Conservation (phyloP, 2,888 invertebrate genomes). For the Oscheius onirici region DNA sequence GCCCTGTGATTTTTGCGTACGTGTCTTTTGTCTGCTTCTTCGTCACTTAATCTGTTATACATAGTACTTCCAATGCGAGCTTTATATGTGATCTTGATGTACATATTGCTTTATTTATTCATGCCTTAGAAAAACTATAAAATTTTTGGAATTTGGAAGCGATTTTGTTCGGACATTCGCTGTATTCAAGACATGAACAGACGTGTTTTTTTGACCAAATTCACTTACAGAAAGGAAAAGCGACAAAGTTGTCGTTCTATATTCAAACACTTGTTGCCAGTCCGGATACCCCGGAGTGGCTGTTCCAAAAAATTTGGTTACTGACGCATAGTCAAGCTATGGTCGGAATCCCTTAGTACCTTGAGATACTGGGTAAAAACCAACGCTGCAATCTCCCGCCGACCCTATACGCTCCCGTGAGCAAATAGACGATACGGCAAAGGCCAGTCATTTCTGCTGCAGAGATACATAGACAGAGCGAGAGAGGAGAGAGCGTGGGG, state of each 20-base stretch:
- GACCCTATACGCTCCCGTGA: not conserved
- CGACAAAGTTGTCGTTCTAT: too few species aligned
- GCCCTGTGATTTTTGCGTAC: slow-evolving; percentile 5
- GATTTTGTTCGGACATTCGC: too few species aligned
- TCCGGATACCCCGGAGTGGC: slow-evolving; percentile 8
- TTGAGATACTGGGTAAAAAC: slow-evolving; percentile 11
- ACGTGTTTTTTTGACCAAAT: too few species aligned
- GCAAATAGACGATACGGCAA: not conserved
- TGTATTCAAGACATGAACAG: too few species aligned
- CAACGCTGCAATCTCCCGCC: not conserved
- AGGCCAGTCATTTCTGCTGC: not conserved
- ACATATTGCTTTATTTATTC: not conserved
- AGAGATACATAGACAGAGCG: not conserved
- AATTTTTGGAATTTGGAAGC: too few species aligned
- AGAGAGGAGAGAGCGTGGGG: not conserved
- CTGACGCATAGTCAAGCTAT: not conserved
- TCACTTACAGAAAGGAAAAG: too few species aligned
- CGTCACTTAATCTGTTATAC: too few species aligned
- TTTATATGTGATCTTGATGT: slow-evolving; percentile 20
- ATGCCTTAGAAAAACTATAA: not conserved
- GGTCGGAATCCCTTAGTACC: slow-evolving; percentile 13
- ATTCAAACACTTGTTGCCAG: not conserved
- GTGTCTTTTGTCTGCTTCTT: not conserved
- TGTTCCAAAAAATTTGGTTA: slow-evolving; percentile 3
- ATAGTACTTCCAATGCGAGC: slow-evolving; percentile 2